Percentiles rank a stretch among this genome's conserved stretches.
phyloP scores from a whole-genome alignment of 2,113 vertebrate species.

The Phainopepla nitens region DNA sequence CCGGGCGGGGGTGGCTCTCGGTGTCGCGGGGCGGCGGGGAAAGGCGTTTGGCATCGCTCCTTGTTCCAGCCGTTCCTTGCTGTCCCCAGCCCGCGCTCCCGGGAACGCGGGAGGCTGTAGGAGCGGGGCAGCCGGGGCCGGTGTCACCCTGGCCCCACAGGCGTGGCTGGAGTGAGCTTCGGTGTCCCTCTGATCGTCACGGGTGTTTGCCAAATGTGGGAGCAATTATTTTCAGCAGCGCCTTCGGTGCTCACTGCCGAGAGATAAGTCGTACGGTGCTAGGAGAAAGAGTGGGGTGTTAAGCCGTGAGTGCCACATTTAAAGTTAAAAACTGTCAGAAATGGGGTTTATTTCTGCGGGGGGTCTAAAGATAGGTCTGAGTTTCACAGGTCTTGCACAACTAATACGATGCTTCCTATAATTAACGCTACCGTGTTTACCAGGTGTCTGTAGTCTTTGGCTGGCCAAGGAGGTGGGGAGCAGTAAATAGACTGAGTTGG shows the following conservation, averaged over 20 bases:
- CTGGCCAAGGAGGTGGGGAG: background rate
- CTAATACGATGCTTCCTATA: background rate
- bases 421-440: background rate
- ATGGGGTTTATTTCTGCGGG: background rate
- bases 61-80: background rate
- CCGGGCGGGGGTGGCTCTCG: background rate
- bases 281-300: background rate
- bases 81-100: fast-evolving
- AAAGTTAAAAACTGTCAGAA: background rate
- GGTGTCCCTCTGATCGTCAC: background rate
- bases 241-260: fast-evolving
- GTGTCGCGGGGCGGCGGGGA: background rate
- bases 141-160: fast-evolving
- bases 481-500: background rate
- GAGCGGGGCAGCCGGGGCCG: fast-evolving
- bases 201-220: background rate
- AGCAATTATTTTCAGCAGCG: background rate
- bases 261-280: background rate
- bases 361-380: background rate
- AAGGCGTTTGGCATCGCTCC: too few species aligned
- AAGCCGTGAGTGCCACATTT: fast-evolving
- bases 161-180: background rate
- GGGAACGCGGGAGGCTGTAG: background rate
- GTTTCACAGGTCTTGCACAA: background rate
- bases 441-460: background rate